Base-by-base conservation (phyloP, 2,113 vertebrate genomes). In the Heterochromis multidens region DNA sequence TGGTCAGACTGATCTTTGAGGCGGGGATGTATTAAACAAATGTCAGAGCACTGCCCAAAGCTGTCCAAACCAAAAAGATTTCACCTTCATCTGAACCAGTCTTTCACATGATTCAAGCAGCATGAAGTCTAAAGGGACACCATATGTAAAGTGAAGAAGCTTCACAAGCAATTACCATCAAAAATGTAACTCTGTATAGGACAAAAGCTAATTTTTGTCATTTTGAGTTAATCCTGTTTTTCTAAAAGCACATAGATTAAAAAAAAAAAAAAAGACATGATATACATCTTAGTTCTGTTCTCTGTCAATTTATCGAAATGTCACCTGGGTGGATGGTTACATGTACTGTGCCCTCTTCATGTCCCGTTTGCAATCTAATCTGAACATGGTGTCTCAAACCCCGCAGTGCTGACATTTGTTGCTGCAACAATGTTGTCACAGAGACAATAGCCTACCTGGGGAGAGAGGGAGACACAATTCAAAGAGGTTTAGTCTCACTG, bases 381-480 rank as follows among this genome's bases (percentile, higher is more conserved):
- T 65, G 77, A 43, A 37, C 27, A 37, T 85, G 54, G 37, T 43
- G n/a, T 61, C 78, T 77, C n/a, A 63, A 80, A 67, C 43, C 65
- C 81, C 17, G 8, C 76, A 62, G 74, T 57, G 83, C 58, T 86
- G 87, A 87, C 77, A 89, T 85, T 87, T 89, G 25, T 76, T 13
- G 4, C 37, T 59, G 63, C 40, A 88, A 52, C 77, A 70, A 12
- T 37, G 27, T 78, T 79, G 60, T 77, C 61, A 52, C 37, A 70
- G 56, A 80, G n/a, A 78, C 56, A 77, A 72, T 77, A 63, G 57
- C 31, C 62, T 78, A 77, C 88, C 79, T 81, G 85, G 40, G 31
- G 78, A 86, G 80, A 72, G 63, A 67, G 12, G 29, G 49, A 23
- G 81, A 46, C 52, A 40, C 58, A 61, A 77, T 82, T 57, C 83